phyloP scores from a whole-genome alignment of 2,113 vertebrate genomes.

The Reinhardtius hippoglossoides region DNA sequence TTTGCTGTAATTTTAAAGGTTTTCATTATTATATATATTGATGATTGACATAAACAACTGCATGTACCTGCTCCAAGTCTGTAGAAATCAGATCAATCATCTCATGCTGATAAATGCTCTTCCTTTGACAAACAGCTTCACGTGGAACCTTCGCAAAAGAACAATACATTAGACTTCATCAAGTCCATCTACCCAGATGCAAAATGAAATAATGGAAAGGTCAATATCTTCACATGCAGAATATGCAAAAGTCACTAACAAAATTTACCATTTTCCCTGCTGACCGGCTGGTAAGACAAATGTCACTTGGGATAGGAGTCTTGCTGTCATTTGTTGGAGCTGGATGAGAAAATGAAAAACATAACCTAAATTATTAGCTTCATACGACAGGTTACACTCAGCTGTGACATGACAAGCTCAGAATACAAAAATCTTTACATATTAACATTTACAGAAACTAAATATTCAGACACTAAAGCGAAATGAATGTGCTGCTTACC shows the following conservation, averaged over 20 bases:
- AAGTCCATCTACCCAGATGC: not conserved
- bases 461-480: not conserved
- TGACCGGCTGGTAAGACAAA: not conserved
- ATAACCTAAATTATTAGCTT: not conserved
- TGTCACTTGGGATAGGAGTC: not conserved
- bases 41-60: not conserved
- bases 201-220: not conserved
- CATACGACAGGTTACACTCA: not conserved
- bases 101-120: not conserved
- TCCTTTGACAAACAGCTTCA: not conserved
- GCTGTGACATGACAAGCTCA: not conserved
- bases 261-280: constrained; percentile 60
- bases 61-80: constrained; percentile 29
- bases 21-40: not conserved
- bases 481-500: constrained; percentile 35
- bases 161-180: not conserved
- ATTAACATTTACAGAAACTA: not conserved
- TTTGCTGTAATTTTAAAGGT: no score
- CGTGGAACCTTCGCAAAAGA: constrained; percentile 32
- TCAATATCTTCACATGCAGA: not conserved
- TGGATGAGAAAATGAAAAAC: constrained; percentile 14
- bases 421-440: not conserved
- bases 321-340: constrained; percentile 7
- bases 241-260: not conserved
- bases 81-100: not conserved